Conservation (phyloP, 2,113 vertebrate genomes). For the Trogon melanurus region DNA sequence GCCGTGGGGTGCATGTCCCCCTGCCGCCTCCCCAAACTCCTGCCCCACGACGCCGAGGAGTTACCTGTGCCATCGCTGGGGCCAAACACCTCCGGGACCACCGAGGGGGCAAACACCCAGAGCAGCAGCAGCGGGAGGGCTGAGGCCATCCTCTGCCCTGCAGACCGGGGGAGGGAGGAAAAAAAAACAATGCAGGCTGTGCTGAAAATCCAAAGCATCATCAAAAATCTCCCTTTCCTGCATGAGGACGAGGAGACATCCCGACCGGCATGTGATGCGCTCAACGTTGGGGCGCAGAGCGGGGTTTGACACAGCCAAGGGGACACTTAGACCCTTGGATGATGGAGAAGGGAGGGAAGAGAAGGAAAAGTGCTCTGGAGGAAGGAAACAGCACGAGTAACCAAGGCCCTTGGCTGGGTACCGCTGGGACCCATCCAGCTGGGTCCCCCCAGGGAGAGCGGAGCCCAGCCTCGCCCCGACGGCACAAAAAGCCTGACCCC, state of each 20-base stretch:
- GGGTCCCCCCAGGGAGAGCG: not conserved
- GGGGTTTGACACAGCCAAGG: accelerated
- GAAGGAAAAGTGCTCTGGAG: not conserved
- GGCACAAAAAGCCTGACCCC: not conserved
- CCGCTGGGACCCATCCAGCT: not conserved
- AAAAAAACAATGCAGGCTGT: not conserved
- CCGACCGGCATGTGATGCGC: accelerated
- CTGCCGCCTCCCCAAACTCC: no score
- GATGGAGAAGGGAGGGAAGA: not conserved
- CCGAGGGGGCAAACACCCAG: not conserved
- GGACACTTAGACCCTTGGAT: not conserved
- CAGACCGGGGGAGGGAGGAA: not conserved
- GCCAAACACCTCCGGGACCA: not conserved
- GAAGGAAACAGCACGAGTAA: not conserved
- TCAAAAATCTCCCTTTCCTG: not conserved
- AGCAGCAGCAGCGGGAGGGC: conserved; percentile 14
- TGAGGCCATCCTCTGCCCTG: conserved; percentile 59
- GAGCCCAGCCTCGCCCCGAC: accelerated
- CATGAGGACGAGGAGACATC: accelerated
- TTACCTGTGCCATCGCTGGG: conserved; percentile 42
- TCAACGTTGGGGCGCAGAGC: accelerated
- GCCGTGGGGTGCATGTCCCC: not conserved
- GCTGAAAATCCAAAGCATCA: not conserved
- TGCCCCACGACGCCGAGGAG: accelerated
- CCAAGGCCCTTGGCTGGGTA: not conserved